Evolutionary conservation across 2,888 invertebrate genomes (phyloP).

Genomic region (Phaedon cochleariae): DNA sequence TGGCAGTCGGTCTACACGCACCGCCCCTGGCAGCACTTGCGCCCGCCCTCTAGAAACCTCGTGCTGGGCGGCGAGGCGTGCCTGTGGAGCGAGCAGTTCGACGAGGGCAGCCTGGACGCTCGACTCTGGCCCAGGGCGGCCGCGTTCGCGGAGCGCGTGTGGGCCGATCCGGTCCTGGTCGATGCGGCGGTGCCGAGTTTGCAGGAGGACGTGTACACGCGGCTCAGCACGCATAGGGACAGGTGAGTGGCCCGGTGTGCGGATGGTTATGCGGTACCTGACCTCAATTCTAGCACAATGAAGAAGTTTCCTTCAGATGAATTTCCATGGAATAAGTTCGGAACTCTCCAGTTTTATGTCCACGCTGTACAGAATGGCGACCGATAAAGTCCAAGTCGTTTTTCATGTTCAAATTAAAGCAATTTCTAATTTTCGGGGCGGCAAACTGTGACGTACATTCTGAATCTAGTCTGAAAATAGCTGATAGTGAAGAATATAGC

Average conservation of each 20-base stretch:
- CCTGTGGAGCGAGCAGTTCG: constrained; percentile 86
- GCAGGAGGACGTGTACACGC: constrained; percentile 72
- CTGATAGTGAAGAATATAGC: too few species aligned
- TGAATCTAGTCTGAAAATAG: too few species aligned
- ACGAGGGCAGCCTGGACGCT: constrained; percentile 76
- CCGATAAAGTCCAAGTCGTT: too few species aligned
- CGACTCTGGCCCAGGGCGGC: constrained; percentile 86
- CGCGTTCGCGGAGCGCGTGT: constrained; percentile 82
- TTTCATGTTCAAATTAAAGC: too few species aligned
- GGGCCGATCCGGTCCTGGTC: constrained; percentile 68
- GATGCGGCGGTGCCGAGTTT: constrained; percentile 58
- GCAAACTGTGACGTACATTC: too few species aligned
- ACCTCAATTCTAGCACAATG: too few species aligned
- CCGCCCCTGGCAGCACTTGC: constrained; percentile 73
- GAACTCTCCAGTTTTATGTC: too few species aligned
- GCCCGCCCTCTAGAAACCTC: constrained; percentile 58
- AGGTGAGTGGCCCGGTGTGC: constrained; percentile 67
- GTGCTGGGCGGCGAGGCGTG: constrained; percentile 82
- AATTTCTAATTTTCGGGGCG: too few species aligned
- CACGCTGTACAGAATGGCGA: too few species aligned
- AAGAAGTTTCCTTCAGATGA: too few species aligned
- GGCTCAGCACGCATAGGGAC: constrained; percentile 73
- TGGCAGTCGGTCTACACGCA: constrained; percentile 90
- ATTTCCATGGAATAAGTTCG: too few species aligned
- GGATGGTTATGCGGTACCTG: not conserved